Percentiles rank a stretch among this genome's conserved stretches.
Conservation (phyloP, 2,797 vertebrate genomes). For the Nyctalus aviator region DNA sequence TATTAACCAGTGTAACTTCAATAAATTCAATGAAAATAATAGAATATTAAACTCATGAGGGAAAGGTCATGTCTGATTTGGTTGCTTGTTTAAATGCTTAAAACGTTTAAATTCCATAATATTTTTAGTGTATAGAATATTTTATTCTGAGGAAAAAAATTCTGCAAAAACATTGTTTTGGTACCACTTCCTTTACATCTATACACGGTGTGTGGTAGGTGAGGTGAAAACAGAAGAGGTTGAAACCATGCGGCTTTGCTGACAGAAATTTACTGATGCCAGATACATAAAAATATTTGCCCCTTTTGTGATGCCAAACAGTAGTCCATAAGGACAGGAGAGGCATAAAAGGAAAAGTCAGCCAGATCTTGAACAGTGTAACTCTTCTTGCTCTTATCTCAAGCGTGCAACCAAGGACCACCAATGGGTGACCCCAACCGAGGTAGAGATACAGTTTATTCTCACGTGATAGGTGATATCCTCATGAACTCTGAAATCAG, state of each 20-base stretch:
- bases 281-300: not conserved
- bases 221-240: not conserved
- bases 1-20: not conserved
- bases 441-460: not conserved
- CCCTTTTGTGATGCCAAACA: not conserved
- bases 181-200: not conserved
- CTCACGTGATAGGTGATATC: not conserved
- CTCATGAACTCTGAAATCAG: not conserved
- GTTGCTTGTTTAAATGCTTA: not conserved
- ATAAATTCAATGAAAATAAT: not conserved
- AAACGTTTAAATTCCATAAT: not conserved
- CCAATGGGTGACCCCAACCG: not conserved
- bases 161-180: not conserved
- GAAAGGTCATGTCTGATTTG: not conserved
- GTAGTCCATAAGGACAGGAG: not conserved
- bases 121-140: not conserved
- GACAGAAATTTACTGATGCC: not conserved
- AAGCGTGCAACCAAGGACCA: not conserved
- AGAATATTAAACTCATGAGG: not conserved
- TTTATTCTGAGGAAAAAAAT: constrained; percentile 29
- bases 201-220: not conserved
- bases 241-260: not conserved
- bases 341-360: not conserved
- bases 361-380: not conserved
- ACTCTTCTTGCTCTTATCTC: not conserved